These are phyloP conservation scores for Sylvilagus floridanus DNA, from an alignment of 2,797 vertebrate genomes.

Conservation along the genomic window DNA sequence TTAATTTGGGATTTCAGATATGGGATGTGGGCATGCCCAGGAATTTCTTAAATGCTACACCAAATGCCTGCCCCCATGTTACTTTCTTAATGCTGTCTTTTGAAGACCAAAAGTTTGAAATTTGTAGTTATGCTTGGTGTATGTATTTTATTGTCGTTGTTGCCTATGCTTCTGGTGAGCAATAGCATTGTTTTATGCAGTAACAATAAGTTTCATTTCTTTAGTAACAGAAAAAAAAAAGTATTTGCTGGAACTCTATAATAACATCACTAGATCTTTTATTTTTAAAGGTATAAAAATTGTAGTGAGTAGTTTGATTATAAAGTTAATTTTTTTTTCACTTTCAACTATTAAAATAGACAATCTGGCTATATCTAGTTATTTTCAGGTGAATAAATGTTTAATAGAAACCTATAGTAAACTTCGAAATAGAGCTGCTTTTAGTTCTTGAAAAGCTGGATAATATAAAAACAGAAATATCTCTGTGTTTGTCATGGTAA, in stretches of 20 bases:
- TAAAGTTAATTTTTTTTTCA: conserved; percentile 16
- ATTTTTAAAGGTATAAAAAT: conserved; percentile 5
- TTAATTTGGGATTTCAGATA: too few species aligned
- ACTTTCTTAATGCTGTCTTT: conserved; percentile 6
- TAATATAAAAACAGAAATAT: conserved; percentile 4
- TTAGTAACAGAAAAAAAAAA: conserved; percentile 48
- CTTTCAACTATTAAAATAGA: conserved; percentile 4
- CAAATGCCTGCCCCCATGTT: background rate
- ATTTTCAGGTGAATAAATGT: conserved; percentile 34
- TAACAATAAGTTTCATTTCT: conserved; percentile 40
- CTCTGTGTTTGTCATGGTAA: background rate
- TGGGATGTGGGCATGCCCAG: too few species aligned
- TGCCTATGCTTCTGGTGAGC: conserved; percentile 7
- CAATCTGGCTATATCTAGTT: background rate
- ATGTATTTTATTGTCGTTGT: conserved; percentile 9
- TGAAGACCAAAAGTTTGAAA: conserved; percentile 28
- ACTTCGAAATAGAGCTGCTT: background rate
- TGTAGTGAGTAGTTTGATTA: conserved; percentile 4
- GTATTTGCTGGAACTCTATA: background rate
- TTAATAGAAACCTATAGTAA: background rate
- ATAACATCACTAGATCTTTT: conserved; percentile 10
- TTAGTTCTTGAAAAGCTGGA: conserved; percentile 1
- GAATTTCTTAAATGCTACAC: too few species aligned
- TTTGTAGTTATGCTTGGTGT: conserved; percentile 15
- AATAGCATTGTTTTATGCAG: background rate